Conservation (phyloP, 1,140 invertebrate species). For the Drosophila obscura region DNA sequence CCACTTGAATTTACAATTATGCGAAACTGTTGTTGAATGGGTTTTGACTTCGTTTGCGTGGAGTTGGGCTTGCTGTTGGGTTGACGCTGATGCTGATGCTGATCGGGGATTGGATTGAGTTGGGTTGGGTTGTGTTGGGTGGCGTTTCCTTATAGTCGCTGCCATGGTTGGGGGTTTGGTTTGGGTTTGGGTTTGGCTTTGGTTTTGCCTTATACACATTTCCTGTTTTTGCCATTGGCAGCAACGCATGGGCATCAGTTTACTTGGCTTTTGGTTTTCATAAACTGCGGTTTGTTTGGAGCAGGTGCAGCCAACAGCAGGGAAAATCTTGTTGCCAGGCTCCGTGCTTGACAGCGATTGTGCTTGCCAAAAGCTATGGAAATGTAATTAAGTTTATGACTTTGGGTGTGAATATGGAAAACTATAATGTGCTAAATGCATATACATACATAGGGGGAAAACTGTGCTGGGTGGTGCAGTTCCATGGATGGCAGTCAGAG, state of each 20-base stretch:
- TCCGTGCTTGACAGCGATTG: constrained; percentile 38
- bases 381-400: constrained; percentile 70
- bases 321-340: constrained; percentile 39
- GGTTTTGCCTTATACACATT: constrained; percentile 62
- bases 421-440: not conserved
- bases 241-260: constrained; percentile 38
- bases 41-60: constrained; percentile 67
- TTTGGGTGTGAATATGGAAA: constrained; percentile 35
- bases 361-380: constrained; percentile 40
- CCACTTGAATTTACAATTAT: constrained; percentile 83
- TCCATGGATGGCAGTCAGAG: too few relatives aligned
- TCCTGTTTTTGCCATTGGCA: constrained; percentile 64
- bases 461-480: too few relatives aligned
- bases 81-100: constrained; percentile 5
- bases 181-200: constrained; percentile 3
- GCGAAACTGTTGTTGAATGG: constrained; percentile 81
- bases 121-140: not conserved
- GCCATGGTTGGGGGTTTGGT: not conserved
- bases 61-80: constrained; percentile 15
- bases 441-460: not conserved
- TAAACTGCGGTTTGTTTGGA: constrained; percentile 59
- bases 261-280: constrained; percentile 72
- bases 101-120: not conserved
- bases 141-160: too few relatives aligned
- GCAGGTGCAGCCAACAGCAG: constrained; percentile 52